Conservation (phyloP, 2,797 vertebrate genomes). For the Pempheris klunzingeri region DNA sequence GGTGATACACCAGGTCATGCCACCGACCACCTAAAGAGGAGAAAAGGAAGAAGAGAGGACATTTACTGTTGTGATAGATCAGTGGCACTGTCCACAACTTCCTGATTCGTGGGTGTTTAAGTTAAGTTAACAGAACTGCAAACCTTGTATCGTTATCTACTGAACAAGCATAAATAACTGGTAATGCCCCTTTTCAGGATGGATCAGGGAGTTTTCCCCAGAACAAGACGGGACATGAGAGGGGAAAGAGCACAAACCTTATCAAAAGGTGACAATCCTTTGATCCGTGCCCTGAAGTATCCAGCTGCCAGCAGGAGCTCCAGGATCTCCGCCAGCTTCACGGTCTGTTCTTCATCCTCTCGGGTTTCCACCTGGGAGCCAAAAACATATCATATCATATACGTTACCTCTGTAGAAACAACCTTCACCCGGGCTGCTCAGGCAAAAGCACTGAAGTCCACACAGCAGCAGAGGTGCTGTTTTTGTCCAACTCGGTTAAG, state of each 20-base stretch:
- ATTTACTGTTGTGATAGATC: neutral
- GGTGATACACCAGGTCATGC: constrained; percentile 99
- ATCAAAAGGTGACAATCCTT: constrained; percentile 96
- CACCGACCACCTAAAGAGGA: constrained; percentile 92
- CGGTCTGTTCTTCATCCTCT: constrained; percentile 96
- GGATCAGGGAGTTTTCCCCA: neutral
- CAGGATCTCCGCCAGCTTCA: constrained; percentile 94
- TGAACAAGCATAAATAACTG: neutral
- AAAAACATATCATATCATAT: constrained; percentile 6
- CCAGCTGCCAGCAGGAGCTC: constrained; percentile 97
- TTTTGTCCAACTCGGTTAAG: neutral
- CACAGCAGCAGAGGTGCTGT: neutral
- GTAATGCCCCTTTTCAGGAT: rapidly evolving
- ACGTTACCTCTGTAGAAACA: neutral
- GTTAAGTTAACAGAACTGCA: neutral
- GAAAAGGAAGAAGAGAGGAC: neutral
- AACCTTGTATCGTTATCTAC: neutral
- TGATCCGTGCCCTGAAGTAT: constrained; percentile 97
- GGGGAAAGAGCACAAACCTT: constrained; percentile 81
- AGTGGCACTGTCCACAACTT: neutral
- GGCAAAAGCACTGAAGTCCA: neutral
- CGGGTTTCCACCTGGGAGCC: constrained; percentile 92
- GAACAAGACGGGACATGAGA: neutral
- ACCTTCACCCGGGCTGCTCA: no score
- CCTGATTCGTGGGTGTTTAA: no score